Percentiles rank a stretch among this genome's conserved stretches.
phyloP scores from a whole-genome alignment of 2,888 invertebrate species.

The Erannis defoliaria region DNA sequence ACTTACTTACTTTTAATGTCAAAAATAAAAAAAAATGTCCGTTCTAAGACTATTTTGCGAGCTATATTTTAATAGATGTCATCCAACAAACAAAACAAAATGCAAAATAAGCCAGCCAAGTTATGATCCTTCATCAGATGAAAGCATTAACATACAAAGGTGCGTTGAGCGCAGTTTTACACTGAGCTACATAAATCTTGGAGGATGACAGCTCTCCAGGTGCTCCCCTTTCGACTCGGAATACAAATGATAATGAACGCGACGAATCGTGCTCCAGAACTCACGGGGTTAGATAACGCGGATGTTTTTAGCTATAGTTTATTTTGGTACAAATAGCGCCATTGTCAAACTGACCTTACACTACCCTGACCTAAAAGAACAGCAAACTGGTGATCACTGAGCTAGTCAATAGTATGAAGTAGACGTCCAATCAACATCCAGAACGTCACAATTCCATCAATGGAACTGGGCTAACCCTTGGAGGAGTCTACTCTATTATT shows the following conservation, averaged over 20 bases:
- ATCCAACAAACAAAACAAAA: conserved; percentile 10
- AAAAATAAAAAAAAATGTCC: too few relatives aligned
- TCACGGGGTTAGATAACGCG: conserved; percentile 45
- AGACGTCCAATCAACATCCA: too few relatives aligned
- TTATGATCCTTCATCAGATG: conserved; percentile 42
- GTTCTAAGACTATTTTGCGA: too few relatives aligned
- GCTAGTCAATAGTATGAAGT: too few relatives aligned
- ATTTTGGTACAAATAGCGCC: not conserved
- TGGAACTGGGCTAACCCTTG: too few relatives aligned
- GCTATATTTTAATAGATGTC: too few relatives aligned
- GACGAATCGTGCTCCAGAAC: conserved; percentile 48
- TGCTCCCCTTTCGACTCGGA: conserved; percentile 68
- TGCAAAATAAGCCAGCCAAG: conserved; percentile 9
- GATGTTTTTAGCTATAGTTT: conserved; percentile 20
- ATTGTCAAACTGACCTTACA: too few relatives aligned
- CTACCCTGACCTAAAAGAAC: too few relatives aligned
- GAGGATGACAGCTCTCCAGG: conserved; percentile 72
- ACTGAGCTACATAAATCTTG: conserved; percentile 71
- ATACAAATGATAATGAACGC: conserved; percentile 82
- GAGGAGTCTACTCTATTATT: too few relatives aligned
- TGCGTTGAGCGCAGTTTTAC: conserved; percentile 68
- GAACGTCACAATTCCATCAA: too few relatives aligned
- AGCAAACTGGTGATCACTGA: too few relatives aligned
- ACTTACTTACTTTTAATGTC: too few relatives aligned
- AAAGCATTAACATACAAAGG: conserved; percentile 73